Evolutionary conservation across 1,140 invertebrate genomes (phyloP), one percentile per base, ranked within the genome.

Genomic region (Diorhabda elongata): DNA sequence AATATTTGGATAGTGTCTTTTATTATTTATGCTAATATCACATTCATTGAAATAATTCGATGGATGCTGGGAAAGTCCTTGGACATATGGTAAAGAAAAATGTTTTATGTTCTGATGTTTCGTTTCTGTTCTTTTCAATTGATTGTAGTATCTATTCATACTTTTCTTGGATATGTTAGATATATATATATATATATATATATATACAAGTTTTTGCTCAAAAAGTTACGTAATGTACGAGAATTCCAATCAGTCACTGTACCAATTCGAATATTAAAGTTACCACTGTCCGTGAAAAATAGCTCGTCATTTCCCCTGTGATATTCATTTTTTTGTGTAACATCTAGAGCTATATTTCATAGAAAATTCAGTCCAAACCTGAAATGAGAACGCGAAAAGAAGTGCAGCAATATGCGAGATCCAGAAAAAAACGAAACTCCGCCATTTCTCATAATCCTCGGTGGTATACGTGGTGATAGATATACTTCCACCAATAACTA

Each of bases 261-360:
- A 52, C 47, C 47, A 52, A 52, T 52, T n/a, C 47, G 47, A 52
- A 52, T 52, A 52, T 52, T 52, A 52, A 52, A 52, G 47, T n/a
- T 52, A 52, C 47, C 47, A 52, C 6, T 52, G 47, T 52, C 47
- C 47, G 2, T 52, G 47, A 52, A 52, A 52, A 52, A 52, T 52
- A 6, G 47, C n/a, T 2, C 47, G 47, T 52, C 47, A 52, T 52
- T 52, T 52, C 47, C 47, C 47, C 47, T 8, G 47, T 52, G 47
- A 52, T 52, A 52, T 52, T 52, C 47, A 52, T 52, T 52, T 52
- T 52, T 52, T 52, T 52, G 47, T n/a, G 47, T 52, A 8, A 52
- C 47, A 52, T 52, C 47, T 52, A 52, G 4, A 6, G 47, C 47
- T 52, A 52, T 52, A 52, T 52, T 52, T 52, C 47, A 52, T 52